These are phyloP conservation scores for Elephas maximus DNA, from an alignment of 2,113 vertebrate genomes.

Conservation along the genomic window DNA sequence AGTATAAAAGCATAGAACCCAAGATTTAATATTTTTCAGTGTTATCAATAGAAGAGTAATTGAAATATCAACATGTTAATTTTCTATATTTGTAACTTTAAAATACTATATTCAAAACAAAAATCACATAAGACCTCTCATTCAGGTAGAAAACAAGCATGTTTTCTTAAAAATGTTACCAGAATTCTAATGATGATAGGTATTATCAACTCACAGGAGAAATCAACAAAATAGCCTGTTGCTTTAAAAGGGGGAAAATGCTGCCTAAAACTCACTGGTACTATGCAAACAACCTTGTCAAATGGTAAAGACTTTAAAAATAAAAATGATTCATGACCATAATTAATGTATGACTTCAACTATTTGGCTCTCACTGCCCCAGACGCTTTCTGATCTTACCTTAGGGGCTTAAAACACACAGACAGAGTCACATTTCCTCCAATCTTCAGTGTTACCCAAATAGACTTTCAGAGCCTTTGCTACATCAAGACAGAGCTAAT, in stretches of 20 bases:
- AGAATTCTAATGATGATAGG: slow-evolving; percentile 40
- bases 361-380: slow-evolving; percentile 80
- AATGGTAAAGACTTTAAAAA: slow-evolving; percentile 83
- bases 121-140: slow-evolving; percentile 39
- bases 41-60: not conserved
- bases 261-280: slow-evolving; percentile 72
- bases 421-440: slow-evolving; percentile 86
- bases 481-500: slow-evolving; percentile 80
- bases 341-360: slow-evolving; percentile 86
- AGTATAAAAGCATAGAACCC: slow-evolving; percentile 9
- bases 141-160: slow-evolving; percentile 6
- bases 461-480: slow-evolving; percentile 76
- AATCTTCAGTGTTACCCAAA: slow-evolving; percentile 85
- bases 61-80: not conserved
- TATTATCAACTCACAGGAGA: slow-evolving; percentile 57
- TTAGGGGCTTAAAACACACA: slow-evolving; percentile 85
- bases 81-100: slow-evolving; percentile 38
- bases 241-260: slow-evolving; percentile 71
- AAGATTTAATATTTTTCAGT: slow-evolving; percentile 34
- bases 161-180: slow-evolving; percentile 53
- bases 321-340: slow-evolving; percentile 86
- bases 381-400: slow-evolving; percentile 85
- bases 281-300: slow-evolving; percentile 84
- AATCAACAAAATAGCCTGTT: slow-evolving; percentile 71
- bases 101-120: slow-evolving; percentile 57